Base-by-base conservation (phyloP, 2,888 invertebrate genomes). In the Conus canariensis region DNA sequence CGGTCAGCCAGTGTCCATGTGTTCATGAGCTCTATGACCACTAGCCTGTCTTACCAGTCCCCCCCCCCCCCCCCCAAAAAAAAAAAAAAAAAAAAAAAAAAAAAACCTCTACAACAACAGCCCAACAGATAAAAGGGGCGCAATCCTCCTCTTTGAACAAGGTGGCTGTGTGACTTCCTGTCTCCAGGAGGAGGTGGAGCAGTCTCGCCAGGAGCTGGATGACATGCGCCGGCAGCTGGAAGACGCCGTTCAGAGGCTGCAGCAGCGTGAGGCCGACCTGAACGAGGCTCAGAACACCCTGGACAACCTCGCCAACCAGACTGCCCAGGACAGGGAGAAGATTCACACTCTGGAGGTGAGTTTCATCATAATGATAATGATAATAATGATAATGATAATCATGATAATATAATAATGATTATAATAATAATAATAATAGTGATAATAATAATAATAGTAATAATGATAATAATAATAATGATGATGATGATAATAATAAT, bases 251-350 rank as follows among this genome's bases (percentile, higher is more conserved):
- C 19, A 45, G 59, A 25, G 30, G 30, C 88, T 88, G 64, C 58
- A 64, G 60, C 77, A 60, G 82, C 82, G 88, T 5, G 82, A 80
- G n/a, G 60, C 12, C n/a, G 88, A 88, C 59, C 80, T 88, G 30
- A 16, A 30, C 22, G 88, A 82, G 64, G 56, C 88, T 12, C 88
- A 64, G 60, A 82, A 59, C 60, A 45, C 56, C 56, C n/a, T 88
- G 19, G 82, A 88, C 80, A 82, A 59, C 25, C 88, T 88, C 60
- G 30, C 30, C 59, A 88, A 88, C 88, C 88, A 88, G 80, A 56
- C 88, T 19, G 45, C 60, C 58, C 16, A n/a, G 7, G 88, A 88
- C 82, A 25, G 88, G 45, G 60, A 80, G 19, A 82, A 22, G 19
- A 80, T 88, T 10, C 14, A 88, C 16, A 14, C 59, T 1, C 82